These are phyloP conservation scores for Cartodere bifasciata DNA, from an alignment of 2,888 invertebrate genomes.

Conservation along the genomic window DNA sequence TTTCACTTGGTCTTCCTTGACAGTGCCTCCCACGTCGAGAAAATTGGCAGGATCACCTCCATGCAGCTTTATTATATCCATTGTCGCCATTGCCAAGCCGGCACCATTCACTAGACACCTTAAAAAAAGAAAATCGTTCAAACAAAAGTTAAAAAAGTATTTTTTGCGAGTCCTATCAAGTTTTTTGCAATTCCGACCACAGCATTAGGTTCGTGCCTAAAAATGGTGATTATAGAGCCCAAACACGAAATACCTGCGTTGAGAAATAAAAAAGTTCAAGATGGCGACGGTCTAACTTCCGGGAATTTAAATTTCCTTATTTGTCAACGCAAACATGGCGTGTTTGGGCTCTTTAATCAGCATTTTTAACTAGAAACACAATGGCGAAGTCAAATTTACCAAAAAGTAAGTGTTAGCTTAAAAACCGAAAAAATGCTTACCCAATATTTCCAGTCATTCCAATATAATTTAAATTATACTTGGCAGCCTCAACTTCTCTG, in stretches of 20 bases:
- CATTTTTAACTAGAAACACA: background rate
- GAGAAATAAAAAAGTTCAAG: too few relatives aligned
- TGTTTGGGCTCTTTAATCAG: background rate
- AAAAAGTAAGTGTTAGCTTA: constrained; percentile 7
- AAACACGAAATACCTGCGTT: too few relatives aligned
- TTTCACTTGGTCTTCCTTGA: constrained; percentile 86
- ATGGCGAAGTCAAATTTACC: background rate
- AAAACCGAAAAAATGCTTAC: constrained; percentile 28
- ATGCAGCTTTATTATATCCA: constrained; percentile 96
- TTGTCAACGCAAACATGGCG: too few relatives aligned
- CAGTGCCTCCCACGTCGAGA: constrained; percentile 93
- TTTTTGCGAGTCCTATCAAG: too few relatives aligned
- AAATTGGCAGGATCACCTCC: constrained; percentile 98
- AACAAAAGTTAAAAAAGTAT: too few relatives aligned
- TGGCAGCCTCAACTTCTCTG: constrained; percentile 85
- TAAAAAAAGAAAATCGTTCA: too few relatives aligned
- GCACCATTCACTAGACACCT: constrained; percentile 88
- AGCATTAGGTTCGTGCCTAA: too few relatives aligned
- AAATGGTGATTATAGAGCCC: too few relatives aligned
- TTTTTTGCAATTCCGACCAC: too few relatives aligned
- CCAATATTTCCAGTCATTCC: constrained; percentile 86
- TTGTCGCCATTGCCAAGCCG: constrained; percentile 98
- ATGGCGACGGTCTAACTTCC: too few relatives aligned
- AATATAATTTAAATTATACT: constrained; percentile 88
- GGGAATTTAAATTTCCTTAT: too few relatives aligned